phyloP scores from a whole-genome alignment of 2,113 vertebrate species.

The Rhea pennata region DNA sequence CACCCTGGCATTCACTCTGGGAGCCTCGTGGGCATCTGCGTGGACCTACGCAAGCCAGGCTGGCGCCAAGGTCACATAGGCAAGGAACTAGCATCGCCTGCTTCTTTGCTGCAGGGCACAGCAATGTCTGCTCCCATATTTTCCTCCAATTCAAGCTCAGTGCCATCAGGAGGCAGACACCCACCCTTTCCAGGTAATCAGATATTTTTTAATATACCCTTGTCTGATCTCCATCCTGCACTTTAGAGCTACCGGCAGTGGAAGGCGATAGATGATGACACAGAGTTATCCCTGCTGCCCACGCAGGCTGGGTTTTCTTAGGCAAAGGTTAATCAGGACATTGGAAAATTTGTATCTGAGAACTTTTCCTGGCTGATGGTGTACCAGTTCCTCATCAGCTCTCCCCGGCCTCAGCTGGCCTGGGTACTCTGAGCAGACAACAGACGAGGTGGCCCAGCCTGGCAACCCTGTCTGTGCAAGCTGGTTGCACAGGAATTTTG shows the following conservation, averaged over 20 bases:
- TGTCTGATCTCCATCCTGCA: background rate
- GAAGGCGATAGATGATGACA: background rate
- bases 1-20: background rate
- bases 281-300: conserved; percentile 19
- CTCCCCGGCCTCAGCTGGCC: too few species aligned
- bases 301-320: background rate
- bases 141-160: conserved; percentile 9
- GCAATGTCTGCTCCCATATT: background rate
- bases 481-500: too few species aligned
- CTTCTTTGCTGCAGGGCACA: background rate
- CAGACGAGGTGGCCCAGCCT: too few species aligned
- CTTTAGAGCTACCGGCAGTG: conserved; percentile 16
- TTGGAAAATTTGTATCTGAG: background rate
- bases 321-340: background rate
- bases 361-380: background rate
- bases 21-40: background rate
- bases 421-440: too few species aligned
- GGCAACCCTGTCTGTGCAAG: too few species aligned
- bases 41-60: background rate
- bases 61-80: background rate
- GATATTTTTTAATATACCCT: background rate
- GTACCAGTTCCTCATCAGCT: too few species aligned
- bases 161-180: background rate
- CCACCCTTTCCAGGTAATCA: background rate
- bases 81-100: background rate